These are phyloP conservation scores for Stratiomys singularior DNA, from an alignment of 2,888 invertebrate species.

Conservation along the genomic window DNA sequence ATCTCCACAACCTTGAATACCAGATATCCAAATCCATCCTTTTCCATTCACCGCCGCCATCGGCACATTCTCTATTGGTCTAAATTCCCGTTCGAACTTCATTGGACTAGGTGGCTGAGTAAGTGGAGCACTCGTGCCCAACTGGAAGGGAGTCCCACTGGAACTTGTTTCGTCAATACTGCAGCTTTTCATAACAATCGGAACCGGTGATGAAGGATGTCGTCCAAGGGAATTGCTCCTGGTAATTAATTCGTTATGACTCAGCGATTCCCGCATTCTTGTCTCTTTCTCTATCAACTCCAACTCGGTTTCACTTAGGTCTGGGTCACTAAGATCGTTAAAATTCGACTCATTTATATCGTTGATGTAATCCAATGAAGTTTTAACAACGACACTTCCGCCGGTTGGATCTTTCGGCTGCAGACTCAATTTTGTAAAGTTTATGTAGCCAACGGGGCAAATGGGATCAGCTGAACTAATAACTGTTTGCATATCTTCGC, in stretches of 20 bases:
- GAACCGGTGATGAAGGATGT: constrained; percentile 60
- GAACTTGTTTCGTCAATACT: constrained; percentile 62
- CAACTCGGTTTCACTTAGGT: constrained; percentile 72
- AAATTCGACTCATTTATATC: constrained; percentile 73
- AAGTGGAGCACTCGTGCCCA: constrained; percentile 46
- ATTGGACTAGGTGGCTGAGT: constrained; percentile 65
- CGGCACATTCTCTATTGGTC: constrained; percentile 71
- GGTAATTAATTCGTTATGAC: constrained; percentile 63
- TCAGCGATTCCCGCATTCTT: constrained; percentile 64
- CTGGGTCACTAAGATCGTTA: constrained; percentile 73
- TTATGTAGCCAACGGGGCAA: constrained; percentile 94
- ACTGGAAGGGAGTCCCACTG: constrained; percentile 41
- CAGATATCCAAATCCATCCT: constrained; percentile 88
- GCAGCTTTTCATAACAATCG: constrained; percentile 65
- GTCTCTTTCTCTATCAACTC: constrained; percentile 70
- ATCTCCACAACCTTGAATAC: constrained; percentile 77
- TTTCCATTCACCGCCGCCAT: constrained; percentile 74
- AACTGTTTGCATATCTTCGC: constrained; percentile 86
- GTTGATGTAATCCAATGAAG: constrained; percentile 71
- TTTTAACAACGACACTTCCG: constrained; percentile 67
- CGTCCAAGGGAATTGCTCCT: constrained; percentile 65
- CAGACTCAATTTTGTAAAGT: constrained; percentile 84
- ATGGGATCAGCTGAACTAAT: constrained; percentile 92
- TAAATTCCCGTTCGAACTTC: constrained; percentile 70
- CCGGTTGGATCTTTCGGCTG: constrained; percentile 70